Base-by-base conservation (phyloP, 2,888 invertebrate species). In the Cremastobaeus sp. region DNA sequence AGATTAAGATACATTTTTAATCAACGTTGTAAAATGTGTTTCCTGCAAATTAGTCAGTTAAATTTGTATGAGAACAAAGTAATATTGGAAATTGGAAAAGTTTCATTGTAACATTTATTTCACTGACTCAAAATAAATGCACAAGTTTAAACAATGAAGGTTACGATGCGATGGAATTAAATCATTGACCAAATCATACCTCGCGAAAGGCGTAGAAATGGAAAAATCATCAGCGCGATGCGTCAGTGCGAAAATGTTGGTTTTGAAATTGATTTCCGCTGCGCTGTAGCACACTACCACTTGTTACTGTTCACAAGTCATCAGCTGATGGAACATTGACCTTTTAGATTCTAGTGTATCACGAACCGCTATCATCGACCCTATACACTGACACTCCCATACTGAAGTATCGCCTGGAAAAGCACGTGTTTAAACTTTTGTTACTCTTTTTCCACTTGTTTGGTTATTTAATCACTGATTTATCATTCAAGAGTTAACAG, bases 231-330 rank as follows among this genome's bases (percentile, higher is more conserved):
- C 72, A 60, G 43, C 21, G 30, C 60, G 43, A 21, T 66, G 65
- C 65, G 72, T 55, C 72, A 72, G 60, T 66, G 54, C 60, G 52
- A 66, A 72, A 66, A 37, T 72, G 72, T 60, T 59, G 59, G 72
- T n/a, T n/a, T n/a, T n/a, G n/a, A 65, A 65, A 72, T 72, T 72
- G 65, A 72, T 65, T 72, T 60, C 59, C 48, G 48, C 60, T 60
- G 48, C 55, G 66, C 47, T 66, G 66, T 47, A 65, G 54, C 60
- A 60, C 35, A 71, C 65, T 59, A 54, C 71, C 71, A 71, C 71
- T 71, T 71, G 71, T 71, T 72, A 65, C 71, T 72, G 65, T 72
- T 65, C 71, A 39, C 65, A 71, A 71, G 71, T 71, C 71, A 71
- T 71, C 71, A 71, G 70, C 62, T 62, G 70, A 71, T 71, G 64